phyloP scores from a whole-genome alignment of 2,113 vertebrate species.

The Barbus barbus region DNA sequence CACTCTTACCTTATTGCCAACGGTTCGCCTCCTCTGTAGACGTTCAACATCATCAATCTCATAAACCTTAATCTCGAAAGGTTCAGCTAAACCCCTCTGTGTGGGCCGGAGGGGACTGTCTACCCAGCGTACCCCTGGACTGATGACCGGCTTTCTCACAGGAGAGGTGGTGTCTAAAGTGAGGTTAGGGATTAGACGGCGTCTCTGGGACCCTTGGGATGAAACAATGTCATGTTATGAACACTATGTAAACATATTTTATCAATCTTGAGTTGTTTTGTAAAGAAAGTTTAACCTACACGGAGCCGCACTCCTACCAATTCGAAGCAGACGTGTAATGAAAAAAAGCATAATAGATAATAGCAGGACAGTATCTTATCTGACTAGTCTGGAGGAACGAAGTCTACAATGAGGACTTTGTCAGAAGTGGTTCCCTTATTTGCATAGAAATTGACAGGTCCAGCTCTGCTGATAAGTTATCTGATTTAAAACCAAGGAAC shows the following conservation, averaged over 20 bases:
- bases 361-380: constrained; percentile 43
- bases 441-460: constrained; percentile 59
- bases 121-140: constrained; percentile 90
- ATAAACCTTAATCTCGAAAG: constrained; percentile 98
- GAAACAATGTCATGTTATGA: constrained; percentile 27
- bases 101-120: constrained; percentile 86
- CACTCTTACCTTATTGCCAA: constrained; percentile 83
- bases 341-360: background rate
- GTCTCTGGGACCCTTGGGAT: constrained; percentile 86
- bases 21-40: constrained; percentile 84
- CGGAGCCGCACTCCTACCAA: background rate
- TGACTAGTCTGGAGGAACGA: constrained; percentile 30
- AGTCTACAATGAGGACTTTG: constrained; percentile 23
- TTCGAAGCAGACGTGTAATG: background rate
- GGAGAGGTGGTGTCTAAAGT: constrained; percentile 86
- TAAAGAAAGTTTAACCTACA: background rate
- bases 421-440: constrained; percentile 28
- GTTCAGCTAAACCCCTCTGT: constrained; percentile 80
- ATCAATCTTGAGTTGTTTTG: background rate
- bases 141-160: constrained; percentile 81
- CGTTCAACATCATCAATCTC: constrained; percentile 97
- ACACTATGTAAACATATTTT: background rate
- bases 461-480: constrained; percentile 34
- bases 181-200: constrained; percentile 87
- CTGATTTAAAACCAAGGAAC: constrained; percentile 32